Conservation (phyloP, 2,113 vertebrate genomes). For the Gulo gulo region DNA sequence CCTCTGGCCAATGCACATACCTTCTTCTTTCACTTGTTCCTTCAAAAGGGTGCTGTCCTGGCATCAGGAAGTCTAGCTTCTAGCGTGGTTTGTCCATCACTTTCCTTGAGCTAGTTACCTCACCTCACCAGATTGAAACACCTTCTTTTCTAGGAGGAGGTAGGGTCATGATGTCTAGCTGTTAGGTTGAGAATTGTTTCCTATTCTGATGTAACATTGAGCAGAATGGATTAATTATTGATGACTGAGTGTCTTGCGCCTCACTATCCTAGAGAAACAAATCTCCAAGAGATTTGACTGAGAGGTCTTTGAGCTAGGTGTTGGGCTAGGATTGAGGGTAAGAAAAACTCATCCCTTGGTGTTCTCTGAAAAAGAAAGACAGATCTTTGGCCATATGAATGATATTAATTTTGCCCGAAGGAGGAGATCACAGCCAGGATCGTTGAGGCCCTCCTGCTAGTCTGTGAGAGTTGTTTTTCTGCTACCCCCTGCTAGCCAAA, state of each 20-base stretch:
- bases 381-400: slow-evolving; percentile 47
- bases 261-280: background rate
- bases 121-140: background rate
- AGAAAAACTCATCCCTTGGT: background rate
- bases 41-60: background rate
- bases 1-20: background rate
- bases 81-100: background rate
- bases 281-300: background rate
- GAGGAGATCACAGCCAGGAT: slow-evolving; percentile 52
- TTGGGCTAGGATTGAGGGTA: background rate
- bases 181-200: background rate
- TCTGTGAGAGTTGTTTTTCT: slow-evolving; percentile 69
- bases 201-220: background rate
- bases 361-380: background rate
- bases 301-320: background rate
- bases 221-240: background rate
- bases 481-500: slow-evolving; percentile 64
- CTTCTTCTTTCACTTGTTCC: background rate
- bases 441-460: slow-evolving; percentile 67
- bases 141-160: background rate
- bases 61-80: background rate
- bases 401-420: slow-evolving; percentile 71
- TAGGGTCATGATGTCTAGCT: background rate
- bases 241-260: background rate
- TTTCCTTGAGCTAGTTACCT: background rate